These are phyloP conservation scores for Margarornis squamiger DNA, from an alignment of 2,797 vertebrate genomes.

Conservation along the genomic window DNA sequence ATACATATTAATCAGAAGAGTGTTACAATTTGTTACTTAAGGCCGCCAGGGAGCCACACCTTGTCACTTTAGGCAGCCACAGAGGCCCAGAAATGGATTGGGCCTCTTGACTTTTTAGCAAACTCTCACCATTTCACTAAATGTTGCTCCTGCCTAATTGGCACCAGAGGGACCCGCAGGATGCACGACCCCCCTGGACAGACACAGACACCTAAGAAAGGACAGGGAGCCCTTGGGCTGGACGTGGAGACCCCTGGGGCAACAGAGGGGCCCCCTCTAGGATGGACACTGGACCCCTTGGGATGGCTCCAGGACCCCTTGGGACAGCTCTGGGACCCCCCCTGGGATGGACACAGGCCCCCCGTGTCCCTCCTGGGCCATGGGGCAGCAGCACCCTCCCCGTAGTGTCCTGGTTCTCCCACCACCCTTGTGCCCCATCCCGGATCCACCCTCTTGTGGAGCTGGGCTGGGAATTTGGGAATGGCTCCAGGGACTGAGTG, in stretches of 20 bases:
- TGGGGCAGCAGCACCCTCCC: not conserved
- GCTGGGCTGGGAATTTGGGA: not conserved
- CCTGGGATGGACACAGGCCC: not conserved
- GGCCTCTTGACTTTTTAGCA: not conserved
- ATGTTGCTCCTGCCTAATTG: not conserved
- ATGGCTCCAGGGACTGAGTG: not conserved
- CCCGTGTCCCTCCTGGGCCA: not conserved
- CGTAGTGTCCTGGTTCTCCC: not conserved
- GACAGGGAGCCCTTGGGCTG: not conserved
- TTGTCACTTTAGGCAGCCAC: not conserved
- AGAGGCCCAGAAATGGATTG: not conserved
- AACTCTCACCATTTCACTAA: not conserved
- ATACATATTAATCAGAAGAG: not conserved
- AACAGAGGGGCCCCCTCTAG: not conserved
- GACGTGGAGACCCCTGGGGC: not conserved
- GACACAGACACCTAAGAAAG: not conserved
- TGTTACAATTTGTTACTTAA: not conserved
- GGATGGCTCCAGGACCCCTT: not conserved
- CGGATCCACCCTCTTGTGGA: not conserved
- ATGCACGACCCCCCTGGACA: not conserved
- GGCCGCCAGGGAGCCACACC: not conserved
- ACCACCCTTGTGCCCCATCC: too few species aligned
- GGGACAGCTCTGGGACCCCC: not conserved
- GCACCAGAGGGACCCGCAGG: not conserved
- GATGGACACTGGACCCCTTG: not conserved